These are phyloP conservation scores for Chelonus insularis DNA, from an alignment of 1,140 invertebrate genomes.

Conservation along the genomic window DNA sequence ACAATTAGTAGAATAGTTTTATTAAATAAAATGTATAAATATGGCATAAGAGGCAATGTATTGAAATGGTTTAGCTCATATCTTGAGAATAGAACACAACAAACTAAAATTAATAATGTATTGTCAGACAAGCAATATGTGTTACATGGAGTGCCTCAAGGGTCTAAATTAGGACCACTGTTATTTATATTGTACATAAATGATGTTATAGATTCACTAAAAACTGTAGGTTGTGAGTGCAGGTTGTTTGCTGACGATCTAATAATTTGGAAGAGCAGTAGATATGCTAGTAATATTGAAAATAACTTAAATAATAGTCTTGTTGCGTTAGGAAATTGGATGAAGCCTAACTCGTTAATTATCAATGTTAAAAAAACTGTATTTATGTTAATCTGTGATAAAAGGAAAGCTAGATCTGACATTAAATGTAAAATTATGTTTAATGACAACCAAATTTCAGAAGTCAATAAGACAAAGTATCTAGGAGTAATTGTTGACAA, in stretches of 20 bases:
- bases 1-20: constrained; percentile 36
- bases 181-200: constrained; percentile 21
- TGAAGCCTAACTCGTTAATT: too few relatives aligned
- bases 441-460: not conserved
- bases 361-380: too few relatives aligned
- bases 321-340: too few relatives aligned
- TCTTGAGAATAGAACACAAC: constrained; percentile 15
- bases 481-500: constrained; percentile 21
- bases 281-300: constrained; percentile 15
- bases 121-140: not conserved
- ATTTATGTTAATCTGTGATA: not conserved
- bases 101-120: constrained; percentile 1
- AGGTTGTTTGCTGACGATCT: constrained; percentile 19
- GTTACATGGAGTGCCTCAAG: constrained; percentile 19
- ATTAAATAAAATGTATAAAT: constrained; percentile 33
- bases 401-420: not conserved
- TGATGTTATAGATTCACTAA: constrained; percentile 10
- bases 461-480: constrained; percentile 14
- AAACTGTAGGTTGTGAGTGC: not conserved
- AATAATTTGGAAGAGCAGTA: too few relatives aligned
- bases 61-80: constrained; percentile 30
- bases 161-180: constrained; percentile 10
- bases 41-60: constrained; percentile 35
- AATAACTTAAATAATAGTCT: not conserved
- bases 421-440: not conserved